These are phyloP conservation scores for Aselliscus stoliczkanus DNA, from an alignment of 2,797 vertebrate genomes.

Conservation along the genomic window DNA sequence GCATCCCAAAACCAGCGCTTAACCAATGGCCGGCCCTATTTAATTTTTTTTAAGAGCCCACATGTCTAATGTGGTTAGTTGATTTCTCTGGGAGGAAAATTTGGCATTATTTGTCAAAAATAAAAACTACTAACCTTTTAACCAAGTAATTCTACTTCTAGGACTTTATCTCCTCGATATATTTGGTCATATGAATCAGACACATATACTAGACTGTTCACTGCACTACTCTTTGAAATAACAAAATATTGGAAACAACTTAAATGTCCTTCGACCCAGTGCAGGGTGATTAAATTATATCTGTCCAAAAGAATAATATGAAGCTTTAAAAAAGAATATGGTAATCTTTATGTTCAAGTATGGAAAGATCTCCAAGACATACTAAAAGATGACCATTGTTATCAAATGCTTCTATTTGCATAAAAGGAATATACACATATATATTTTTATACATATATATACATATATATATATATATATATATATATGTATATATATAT, in stretches of 20 bases:
- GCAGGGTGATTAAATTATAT: neutral
- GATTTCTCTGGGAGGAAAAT: neutral
- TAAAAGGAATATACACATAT: neutral
- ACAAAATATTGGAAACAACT: neutral
- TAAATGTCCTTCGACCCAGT: neutral
- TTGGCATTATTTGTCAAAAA: neutral
- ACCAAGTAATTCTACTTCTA: neutral
- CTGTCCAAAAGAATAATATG: neutral
- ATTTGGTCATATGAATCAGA: neutral
- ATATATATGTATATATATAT: neutral
- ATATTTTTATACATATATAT: neutral
- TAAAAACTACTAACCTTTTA: neutral
- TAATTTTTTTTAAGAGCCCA: neutral
- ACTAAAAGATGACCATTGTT: neutral
- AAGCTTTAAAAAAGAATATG: conserved; percentile 6
- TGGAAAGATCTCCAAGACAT: neutral
- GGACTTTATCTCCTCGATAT: neutral
- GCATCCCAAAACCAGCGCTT: too few relatives aligned
- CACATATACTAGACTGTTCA: neutral
- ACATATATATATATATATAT: neutral
- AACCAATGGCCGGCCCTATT: too few relatives aligned
- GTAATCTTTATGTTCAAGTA: neutral
- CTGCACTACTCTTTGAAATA: neutral
- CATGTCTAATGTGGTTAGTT: neutral
- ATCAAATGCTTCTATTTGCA: neutral